phyloP scores from a whole-genome alignment of 2,797 vertebrate genomes.

The Melanotaenia boesemani region DNA sequence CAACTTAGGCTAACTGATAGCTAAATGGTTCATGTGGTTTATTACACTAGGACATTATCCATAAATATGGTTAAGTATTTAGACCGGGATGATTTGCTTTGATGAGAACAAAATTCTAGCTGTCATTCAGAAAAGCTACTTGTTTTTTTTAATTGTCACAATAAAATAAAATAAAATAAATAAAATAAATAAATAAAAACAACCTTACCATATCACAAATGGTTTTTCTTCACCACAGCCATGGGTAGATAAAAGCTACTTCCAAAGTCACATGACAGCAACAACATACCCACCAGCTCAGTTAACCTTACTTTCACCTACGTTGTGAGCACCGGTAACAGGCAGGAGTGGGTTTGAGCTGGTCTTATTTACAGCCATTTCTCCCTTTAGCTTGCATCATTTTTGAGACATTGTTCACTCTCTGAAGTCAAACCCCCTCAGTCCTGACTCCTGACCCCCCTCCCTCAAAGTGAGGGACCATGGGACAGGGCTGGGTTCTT shows the following conservation, averaged over 20 bases:
- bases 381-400: constrained; percentile 41
- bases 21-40: too few relatives aligned
- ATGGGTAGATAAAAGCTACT: background rate
- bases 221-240: background rate
- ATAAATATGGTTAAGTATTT: background rate
- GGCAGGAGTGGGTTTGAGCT: constrained; percentile 21
- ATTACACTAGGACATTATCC: background rate
- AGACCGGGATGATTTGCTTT: background rate
- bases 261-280: background rate
- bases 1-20: background rate
- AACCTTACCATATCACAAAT: background rate
- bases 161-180: too few relatives aligned
- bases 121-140: background rate
- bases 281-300: background rate
- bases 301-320: background rate
- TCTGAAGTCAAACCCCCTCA: constrained; percentile 35
- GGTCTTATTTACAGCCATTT: constrained; percentile 37
- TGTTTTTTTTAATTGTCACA: too few relatives aligned
- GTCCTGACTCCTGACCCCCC: constrained; percentile 30
- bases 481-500: constrained; percentile 50
- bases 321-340: constrained; percentile 48
- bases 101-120: background rate
- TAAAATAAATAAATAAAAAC: too few relatives aligned
- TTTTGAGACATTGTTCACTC: constrained; percentile 58
- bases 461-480: constrained; percentile 54